phyloP scores from a whole-genome alignment of 1,140 invertebrate genomes.

The Goniozus legneri region DNA sequence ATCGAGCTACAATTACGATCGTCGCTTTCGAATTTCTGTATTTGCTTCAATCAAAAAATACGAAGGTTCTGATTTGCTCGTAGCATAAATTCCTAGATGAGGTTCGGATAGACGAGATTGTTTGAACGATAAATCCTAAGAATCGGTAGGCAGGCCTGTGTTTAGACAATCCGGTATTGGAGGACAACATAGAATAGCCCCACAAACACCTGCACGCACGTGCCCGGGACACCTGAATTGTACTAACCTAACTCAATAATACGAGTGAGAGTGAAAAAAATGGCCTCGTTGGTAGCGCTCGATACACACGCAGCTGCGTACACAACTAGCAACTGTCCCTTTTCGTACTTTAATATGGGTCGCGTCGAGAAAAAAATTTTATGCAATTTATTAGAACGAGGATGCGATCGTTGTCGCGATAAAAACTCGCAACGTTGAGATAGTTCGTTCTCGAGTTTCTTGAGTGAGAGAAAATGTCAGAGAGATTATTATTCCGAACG shows the following conservation, averaged over 20 bases:
- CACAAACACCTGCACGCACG: slow-evolving; percentile 16
- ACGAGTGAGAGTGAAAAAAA: not conserved
- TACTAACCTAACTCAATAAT: slow-evolving; percentile 14
- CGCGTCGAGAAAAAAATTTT: too few species aligned
- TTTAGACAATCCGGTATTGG: not conserved
- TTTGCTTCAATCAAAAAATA: not conserved
- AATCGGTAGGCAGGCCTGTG: too few species aligned
- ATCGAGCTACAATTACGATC: too few species aligned
- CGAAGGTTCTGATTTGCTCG: not conserved
- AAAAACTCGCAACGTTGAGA: not conserved
- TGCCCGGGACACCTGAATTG: slow-evolving; percentile 5
- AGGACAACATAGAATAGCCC: not conserved
- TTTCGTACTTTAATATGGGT: too few species aligned
- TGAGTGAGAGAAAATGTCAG: too few species aligned
- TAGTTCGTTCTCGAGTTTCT: too few species aligned
- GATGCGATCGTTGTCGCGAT: not conserved
- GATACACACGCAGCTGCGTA: not conserved
- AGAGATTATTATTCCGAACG: too few species aligned
- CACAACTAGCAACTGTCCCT: not conserved
- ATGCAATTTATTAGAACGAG: not conserved
- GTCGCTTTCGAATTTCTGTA: not conserved
- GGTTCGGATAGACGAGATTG: not conserved
- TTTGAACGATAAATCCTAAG: too few species aligned
- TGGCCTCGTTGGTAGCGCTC: not conserved
- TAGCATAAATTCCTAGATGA: not conserved